These are phyloP conservation scores for Slavum lentiscoides DNA, from an alignment of 2,888 invertebrate genomes.

Conservation along the genomic window DNA sequence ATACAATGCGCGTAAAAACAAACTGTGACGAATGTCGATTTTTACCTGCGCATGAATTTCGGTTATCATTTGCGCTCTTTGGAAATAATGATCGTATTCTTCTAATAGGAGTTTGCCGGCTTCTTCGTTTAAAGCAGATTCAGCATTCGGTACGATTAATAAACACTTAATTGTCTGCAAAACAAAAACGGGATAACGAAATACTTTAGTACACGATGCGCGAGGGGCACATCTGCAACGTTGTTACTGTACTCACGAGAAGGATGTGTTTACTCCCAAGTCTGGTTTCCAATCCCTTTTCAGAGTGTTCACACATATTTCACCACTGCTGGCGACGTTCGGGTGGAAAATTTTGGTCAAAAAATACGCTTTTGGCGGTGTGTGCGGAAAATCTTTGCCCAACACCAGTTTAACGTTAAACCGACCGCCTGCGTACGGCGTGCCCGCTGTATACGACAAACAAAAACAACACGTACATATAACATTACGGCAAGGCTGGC, in stretches of 20 bases:
- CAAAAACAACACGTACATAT: neutral
- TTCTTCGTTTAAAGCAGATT: constrained; percentile 95
- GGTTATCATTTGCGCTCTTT: constrained; percentile 86
- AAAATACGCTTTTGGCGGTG: constrained; percentile 91
- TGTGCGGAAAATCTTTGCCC: constrained; percentile 88
- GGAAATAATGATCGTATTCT: constrained; percentile 89
- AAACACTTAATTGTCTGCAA: constrained; percentile 88
- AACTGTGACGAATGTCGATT: constrained; percentile 15
- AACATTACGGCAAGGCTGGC: neutral
- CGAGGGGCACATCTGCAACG: neutral
- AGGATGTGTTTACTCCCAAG: constrained; percentile 92
- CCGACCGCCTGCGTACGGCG: constrained; percentile 86
- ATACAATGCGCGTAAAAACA: no score
- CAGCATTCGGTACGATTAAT: constrained; percentile 94
- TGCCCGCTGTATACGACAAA: constrained; percentile 69
- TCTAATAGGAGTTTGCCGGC: constrained; percentile 91
- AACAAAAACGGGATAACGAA: neutral
- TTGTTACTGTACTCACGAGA: constrained; percentile 65
- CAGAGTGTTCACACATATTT: constrained; percentile 95
- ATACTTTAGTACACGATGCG: neutral
- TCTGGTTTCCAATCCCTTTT: constrained; percentile 96
- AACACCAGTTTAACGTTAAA: constrained; percentile 88
- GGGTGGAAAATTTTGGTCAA: constrained; percentile 96
- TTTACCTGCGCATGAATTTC: constrained; percentile 82
- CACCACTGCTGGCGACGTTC: constrained; percentile 87